Evolutionary conservation across 2,888 invertebrate genomes (phyloP).

Genomic region (Osedax frankpressi): DNA sequence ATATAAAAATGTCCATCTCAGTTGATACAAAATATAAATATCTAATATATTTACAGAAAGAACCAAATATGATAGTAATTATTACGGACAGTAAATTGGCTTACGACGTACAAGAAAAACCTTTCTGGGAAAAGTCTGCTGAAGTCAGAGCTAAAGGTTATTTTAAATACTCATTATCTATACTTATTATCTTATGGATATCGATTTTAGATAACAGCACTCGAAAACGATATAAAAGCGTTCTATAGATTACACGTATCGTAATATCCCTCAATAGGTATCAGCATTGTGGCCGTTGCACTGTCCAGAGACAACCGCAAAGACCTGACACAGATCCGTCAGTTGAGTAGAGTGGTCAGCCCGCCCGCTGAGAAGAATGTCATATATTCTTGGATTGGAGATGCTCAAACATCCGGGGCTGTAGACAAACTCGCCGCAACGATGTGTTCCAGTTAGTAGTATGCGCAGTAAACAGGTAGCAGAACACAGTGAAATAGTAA

Average conservation of each 20-base stretch:
- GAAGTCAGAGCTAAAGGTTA: not conserved
- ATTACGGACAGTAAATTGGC: not conserved
- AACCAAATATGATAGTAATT: not conserved
- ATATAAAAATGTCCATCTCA: too few species aligned
- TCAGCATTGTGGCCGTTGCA: not conserved
- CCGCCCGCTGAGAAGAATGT: conserved; percentile 9
- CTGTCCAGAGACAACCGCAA: not conserved
- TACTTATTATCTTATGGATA: too few species aligned
- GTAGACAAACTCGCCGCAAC: not conserved
- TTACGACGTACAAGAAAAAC: not conserved
- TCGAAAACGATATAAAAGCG: too few species aligned
- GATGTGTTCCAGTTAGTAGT: conserved; percentile 10
- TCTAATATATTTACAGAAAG: too few species aligned
- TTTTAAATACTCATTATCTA: too few species aligned
- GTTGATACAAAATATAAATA: too few species aligned
- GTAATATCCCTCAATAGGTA: not conserved
- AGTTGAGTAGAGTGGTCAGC: conserved; percentile 2
- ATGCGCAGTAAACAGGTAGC: too few species aligned
- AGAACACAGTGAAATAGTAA: too few species aligned
- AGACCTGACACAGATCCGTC: not conserved
- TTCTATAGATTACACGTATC: too few species aligned
- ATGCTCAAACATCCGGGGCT: not conserved
- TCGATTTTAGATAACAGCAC: too few species aligned
- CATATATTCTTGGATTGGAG: not conserved
- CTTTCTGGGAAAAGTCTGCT: not conserved